Conservation (phyloP, 2,113 vertebrate species). For the Turdus rufiventris region DNA sequence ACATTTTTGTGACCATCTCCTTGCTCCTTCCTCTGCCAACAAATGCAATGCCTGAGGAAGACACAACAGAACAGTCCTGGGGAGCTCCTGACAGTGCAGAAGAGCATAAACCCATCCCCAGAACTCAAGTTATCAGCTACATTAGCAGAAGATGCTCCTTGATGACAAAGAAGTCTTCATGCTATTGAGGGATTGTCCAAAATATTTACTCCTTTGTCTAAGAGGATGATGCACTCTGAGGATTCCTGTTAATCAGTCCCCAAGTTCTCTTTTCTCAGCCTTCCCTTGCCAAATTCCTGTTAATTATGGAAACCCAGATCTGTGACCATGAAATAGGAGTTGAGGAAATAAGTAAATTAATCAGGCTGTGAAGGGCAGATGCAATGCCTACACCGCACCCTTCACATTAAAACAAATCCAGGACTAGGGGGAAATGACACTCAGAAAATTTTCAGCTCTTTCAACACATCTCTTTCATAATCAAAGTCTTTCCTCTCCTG, state of each 20-base stretch:
- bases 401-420: neutral
- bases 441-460: neutral
- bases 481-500: neutral
- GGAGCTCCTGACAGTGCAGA: neutral
- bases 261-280: neutral
- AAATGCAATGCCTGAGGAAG: neutral
- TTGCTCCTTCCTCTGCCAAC: neutral
- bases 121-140: neutral
- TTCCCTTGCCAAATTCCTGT: neutral
- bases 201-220: neutral
- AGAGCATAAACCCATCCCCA: neutral
- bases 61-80: neutral
- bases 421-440: neutral
- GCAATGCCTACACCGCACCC: neutral
- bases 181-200: neutral
- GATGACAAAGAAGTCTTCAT: neutral
- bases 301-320: neutral
- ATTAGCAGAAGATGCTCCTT: neutral
- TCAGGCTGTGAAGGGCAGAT: neutral
- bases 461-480: neutral
- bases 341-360: neutral
- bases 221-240: neutral
- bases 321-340: neutral
- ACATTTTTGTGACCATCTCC: neutral
- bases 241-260: neutral